Conservation (phyloP, 2,113 vertebrate species). For the Australoheros scitulus region DNA sequence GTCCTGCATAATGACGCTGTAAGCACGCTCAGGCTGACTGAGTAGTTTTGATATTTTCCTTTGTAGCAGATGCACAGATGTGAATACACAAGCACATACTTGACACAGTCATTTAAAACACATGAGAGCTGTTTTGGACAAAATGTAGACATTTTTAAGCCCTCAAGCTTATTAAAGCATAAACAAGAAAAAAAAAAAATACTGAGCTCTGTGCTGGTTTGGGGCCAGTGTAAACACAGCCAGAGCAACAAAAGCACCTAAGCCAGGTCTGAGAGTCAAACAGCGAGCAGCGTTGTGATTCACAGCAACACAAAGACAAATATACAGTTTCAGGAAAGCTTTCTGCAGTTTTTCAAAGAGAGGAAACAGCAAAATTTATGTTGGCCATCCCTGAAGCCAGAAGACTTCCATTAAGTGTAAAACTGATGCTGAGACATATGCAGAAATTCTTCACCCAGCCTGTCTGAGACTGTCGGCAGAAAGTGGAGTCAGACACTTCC, state of each 20-base stretch:
- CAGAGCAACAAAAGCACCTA: slow-evolving; percentile 46
- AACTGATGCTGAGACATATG: slow-evolving; percentile 37
- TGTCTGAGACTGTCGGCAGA: slow-evolving; percentile 36
- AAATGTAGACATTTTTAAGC: slow-evolving; percentile 31
- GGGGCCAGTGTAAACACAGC: slow-evolving; percentile 60
- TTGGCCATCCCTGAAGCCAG: slow-evolving; percentile 59
- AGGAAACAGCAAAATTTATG: slow-evolving; percentile 66
- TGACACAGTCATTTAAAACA: slow-evolving; percentile 36
- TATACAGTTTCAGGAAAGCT: slow-evolving; percentile 52
- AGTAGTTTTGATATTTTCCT: slow-evolving; percentile 18
- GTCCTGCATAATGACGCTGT: not conserved
- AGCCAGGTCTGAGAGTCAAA: slow-evolving; percentile 49
- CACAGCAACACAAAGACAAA: slow-evolving; percentile 60
- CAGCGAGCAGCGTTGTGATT: slow-evolving; percentile 20
- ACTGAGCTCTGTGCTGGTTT: slow-evolving; percentile 32
- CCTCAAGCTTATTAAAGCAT: slow-evolving; percentile 33
- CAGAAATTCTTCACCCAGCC: slow-evolving; percentile 22
- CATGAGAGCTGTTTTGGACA: slow-evolving; percentile 32
- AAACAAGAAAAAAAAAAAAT: slow-evolving; percentile 54
- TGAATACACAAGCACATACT: slow-evolving; percentile 41
- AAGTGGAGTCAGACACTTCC: slow-evolving; percentile 52
- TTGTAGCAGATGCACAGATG: slow-evolving; percentile 43
- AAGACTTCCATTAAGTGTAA: slow-evolving; percentile 63
- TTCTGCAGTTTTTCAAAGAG: slow-evolving; percentile 41
- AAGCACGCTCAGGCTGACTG: not conserved